These are phyloP conservation scores for Rhopalosiphum padi DNA, from an alignment of 1,140 invertebrate genomes.

Conservation along the genomic window DNA sequence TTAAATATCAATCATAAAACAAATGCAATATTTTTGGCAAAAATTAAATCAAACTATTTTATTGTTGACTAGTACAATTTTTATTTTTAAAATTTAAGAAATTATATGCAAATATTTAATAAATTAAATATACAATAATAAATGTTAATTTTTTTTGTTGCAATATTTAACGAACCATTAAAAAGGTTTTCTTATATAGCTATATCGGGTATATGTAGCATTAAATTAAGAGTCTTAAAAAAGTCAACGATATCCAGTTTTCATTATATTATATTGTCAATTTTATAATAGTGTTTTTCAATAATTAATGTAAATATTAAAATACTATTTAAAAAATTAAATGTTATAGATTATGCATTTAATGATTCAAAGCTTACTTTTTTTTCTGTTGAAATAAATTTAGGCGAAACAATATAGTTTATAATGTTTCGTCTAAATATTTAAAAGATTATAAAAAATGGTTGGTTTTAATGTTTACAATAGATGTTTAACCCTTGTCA, in stretches of 20 bases:
- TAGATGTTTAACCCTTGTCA: too few relatives aligned
- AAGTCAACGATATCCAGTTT: too few relatives aligned
- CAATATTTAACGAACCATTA: background rate
- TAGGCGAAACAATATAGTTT: too few relatives aligned
- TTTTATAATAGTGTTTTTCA: background rate
- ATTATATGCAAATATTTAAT: background rate
- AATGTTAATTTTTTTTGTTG: background rate
- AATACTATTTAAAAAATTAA: background rate
- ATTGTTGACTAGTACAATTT: background rate
- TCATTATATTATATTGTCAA: background rate
- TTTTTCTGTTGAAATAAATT: too few relatives aligned
- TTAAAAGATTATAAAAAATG: too few relatives aligned
- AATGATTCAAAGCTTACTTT: too few relatives aligned
- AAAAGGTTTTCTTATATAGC: background rate
- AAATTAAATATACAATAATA: background rate
- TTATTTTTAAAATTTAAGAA: background rate
- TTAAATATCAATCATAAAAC: too few relatives aligned
- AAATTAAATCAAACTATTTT: background rate
- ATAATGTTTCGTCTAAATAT: too few relatives aligned
- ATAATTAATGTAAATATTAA: background rate
- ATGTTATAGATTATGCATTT: too few relatives aligned
- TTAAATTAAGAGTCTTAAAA: background rate
- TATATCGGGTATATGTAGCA: background rate
- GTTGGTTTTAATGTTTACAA: too few relatives aligned
- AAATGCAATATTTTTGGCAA: too few relatives aligned